These are phyloP conservation scores for Mystacides longicornis DNA, from an alignment of 2,888 invertebrate genomes.

Conservation along the genomic window DNA sequence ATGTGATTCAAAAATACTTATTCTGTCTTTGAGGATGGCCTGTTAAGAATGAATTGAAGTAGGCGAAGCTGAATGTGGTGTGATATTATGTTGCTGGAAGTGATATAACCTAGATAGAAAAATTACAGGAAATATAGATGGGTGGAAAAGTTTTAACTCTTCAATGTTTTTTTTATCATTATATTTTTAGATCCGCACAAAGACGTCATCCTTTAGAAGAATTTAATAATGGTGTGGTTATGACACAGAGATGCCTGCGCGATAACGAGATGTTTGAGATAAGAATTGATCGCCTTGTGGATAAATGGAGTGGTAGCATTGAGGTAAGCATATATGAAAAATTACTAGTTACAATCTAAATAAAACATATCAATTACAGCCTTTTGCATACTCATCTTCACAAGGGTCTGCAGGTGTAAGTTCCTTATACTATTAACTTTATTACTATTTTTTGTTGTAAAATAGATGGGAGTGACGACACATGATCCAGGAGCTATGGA, in stretches of 20 bases:
- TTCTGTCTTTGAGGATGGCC: too few species aligned
- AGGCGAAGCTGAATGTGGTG: too few species aligned
- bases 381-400: not conserved
- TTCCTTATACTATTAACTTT: not conserved
- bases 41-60: too few species aligned
- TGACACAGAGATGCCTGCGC: constrained; percentile 81
- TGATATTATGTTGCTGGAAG: too few species aligned
- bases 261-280: constrained; percentile 94
- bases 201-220: constrained; percentile 83
- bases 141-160: not conserved
- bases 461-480: constrained; percentile 85
- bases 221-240: constrained; percentile 93
- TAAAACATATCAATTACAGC: too few species aligned
- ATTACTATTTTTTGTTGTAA: too few species aligned
- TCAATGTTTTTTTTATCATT: too few species aligned
- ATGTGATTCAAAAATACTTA: too few species aligned
- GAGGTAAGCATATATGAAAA: constrained; percentile 46
- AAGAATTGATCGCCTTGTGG: constrained; percentile 84
- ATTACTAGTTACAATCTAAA: not conserved
- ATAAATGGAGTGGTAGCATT: constrained; percentile 92
- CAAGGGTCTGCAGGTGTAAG: not conserved
- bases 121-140: not conserved
- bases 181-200: constrained; percentile 71
- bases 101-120: too few species aligned
- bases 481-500: constrained; percentile 85